Conservation (phyloP, 2,888 invertebrate genomes). For the Augochlorella aurata region DNA sequence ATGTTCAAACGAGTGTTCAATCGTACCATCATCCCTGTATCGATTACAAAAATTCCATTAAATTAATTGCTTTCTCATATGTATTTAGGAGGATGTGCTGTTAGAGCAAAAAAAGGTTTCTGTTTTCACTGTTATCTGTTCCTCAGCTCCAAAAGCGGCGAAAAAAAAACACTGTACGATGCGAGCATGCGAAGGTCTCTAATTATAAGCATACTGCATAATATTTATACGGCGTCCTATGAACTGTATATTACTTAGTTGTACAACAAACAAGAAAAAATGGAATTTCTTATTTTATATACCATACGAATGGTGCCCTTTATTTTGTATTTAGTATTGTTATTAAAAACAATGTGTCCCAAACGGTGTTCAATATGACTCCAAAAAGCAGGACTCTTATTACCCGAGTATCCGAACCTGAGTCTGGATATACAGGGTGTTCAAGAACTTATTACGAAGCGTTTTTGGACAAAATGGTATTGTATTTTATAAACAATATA, state of each 20-base stretch:
- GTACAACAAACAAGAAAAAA: slow-evolving; percentile 41
- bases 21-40: slow-evolving; percentile 77
- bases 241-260: slow-evolving; percentile 39
- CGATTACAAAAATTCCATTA: slow-evolving; percentile 66
- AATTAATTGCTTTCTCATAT: slow-evolving; percentile 70
- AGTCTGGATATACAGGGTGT: slow-evolving; percentile 4
- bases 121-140: slow-evolving; percentile 58
- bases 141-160: slow-evolving; percentile 7
- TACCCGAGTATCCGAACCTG: background rate
- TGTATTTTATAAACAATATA: slow-evolving; percentile 7
- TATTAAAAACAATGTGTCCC: slow-evolving; percentile 39
- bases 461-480: background rate
- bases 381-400: background rate
- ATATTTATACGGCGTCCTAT: slow-evolving; percentile 27
- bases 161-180: background rate
- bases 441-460: background rate
- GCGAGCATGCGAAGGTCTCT: slow-evolving; percentile 1
- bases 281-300: slow-evolving; percentile 57
- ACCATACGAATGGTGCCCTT: slow-evolving; percentile 56
- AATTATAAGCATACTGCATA: slow-evolving; percentile 31
- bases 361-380: slow-evolving; percentile 49
- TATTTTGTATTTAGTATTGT: slow-evolving; percentile 59
- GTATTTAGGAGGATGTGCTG: slow-evolving; percentile 72
- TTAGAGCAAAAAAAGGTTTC: slow-evolving; percentile 70
- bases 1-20: slow-evolving; percentile 66